phyloP scores from a whole-genome alignment of 2,888 invertebrate species.

The Lymantria monacha region DNA sequence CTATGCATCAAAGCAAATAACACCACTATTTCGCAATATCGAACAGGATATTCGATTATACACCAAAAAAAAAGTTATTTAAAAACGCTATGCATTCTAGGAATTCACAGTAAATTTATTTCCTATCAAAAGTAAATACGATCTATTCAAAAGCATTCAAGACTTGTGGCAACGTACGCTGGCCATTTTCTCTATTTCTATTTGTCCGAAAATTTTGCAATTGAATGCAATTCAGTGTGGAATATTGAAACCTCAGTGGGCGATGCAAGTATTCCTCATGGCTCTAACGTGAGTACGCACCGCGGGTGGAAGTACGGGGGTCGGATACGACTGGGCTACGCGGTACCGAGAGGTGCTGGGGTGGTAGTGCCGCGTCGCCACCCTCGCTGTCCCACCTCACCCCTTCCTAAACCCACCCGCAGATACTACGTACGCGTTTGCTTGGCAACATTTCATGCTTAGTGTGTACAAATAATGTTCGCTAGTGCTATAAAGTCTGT shows the following conservation, averaged over 20 bases:
- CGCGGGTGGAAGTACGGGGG: slow-evolving; percentile 33
- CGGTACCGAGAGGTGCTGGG: slow-evolving; percentile 29
- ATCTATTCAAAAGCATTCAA: slow-evolving; percentile 43
- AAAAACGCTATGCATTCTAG: slow-evolving; percentile 10
- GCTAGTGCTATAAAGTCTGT: slow-evolving; percentile 70
- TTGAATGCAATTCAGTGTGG: slow-evolving; percentile 75
- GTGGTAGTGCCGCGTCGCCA: slow-evolving; percentile 42
- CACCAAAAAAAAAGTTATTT: slow-evolving; percentile 13
- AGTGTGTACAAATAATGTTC: slow-evolving; percentile 80
- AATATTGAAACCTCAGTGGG: slow-evolving; percentile 78
- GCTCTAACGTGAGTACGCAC: slow-evolving; percentile 70
- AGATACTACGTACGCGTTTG: slow-evolving; percentile 78
- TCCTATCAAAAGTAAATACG: slow-evolving; percentile 22
- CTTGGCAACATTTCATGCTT: slow-evolving; percentile 82
- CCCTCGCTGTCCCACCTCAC: slow-evolving; percentile 28
- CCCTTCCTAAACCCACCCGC: slow-evolving; percentile 79
- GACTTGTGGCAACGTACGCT: slow-evolving; percentile 44
- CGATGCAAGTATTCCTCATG: slow-evolving; percentile 58
- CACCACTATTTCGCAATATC: background rate
- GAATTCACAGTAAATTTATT: slow-evolving; percentile 20
- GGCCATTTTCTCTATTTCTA: slow-evolving; percentile 37
- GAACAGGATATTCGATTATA: slow-evolving; percentile 7
- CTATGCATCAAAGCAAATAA: background rate
- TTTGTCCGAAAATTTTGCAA: slow-evolving; percentile 70
- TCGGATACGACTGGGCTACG: slow-evolving; percentile 36